Evolutionary conservation across 2,797 vertebrate species (phyloP), one percentile per base, ranked within the genome.

Genomic region (Spinibarbus caldwelli): DNA sequence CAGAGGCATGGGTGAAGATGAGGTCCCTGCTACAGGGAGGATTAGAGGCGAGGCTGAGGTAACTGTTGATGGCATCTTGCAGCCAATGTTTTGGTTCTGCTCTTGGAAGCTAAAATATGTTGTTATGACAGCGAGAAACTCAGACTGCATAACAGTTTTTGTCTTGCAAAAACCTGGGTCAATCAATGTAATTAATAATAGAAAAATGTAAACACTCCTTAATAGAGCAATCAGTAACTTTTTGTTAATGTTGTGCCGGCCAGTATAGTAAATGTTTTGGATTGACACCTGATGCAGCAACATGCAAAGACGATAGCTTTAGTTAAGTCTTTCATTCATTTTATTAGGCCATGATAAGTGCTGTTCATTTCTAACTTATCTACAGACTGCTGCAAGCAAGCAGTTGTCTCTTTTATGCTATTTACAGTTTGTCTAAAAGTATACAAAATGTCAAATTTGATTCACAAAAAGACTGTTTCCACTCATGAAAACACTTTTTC

Each of bases 111-210:
- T 23, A 11, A 86, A 82, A 62, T 75, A 82, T 85, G 75, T 86
- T 85, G 75, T 77, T 52, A 82, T 79, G 75, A 86, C 81, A 86
- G 62, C 36, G n/a, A 31, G 21, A 70, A 83, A 75, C 70, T 85
- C 68, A 78, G 47, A 62, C n/a, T n/a, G n/a, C n/a, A n/a, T n/a
- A 57, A 77, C 29, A n/a, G n/a, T 45, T 71, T 83, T 47, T 72
- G 43, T 78, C 72, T 73, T 34, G 38, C 31, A 78, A 47, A 79
- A 43, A 62, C 21, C 21, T 83, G 45, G 47, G 59, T 75, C 36
- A 52, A 36, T 62, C 14, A 21, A 9, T 21, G 31, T 66, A 57
- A 78, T 21, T 47, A 79, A 78, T 75, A 29, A 66, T 49, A 80
- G 29, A 80, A 67, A n/a, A 36, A 29, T 59, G 23, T 45, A 54